Evolutionary conservation across 2,888 invertebrate species (phyloP), one percentile per base, ranked within the genome.

Genomic region (Xestia c-nigrum): DNA sequence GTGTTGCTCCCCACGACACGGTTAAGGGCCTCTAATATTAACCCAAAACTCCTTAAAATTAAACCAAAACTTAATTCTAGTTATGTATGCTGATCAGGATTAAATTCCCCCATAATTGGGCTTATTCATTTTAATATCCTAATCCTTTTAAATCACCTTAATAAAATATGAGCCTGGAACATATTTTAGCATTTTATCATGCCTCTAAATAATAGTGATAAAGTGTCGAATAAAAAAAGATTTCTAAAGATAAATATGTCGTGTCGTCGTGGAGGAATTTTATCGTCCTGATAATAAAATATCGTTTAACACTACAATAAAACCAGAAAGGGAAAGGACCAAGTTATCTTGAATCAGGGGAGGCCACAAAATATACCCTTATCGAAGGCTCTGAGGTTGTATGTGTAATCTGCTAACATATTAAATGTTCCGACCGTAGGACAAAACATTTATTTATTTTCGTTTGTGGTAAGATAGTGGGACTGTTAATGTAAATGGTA

Each of bases 151-250:
- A 69, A 72, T 63, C 50, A 76, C 78, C 80, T 21, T 59, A 77
- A 87, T 85, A 89, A 87, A 89, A 87, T 85, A 87, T 81, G 84
- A 87, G 78, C 82, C 82, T 83, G 71, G 71, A 67, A 80, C 66
- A 78, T 85, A 84, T 84, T 92, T 92, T 88, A 90, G 90, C 87
- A 90, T 93, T 94, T 95, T 95, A 95, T 94, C 93, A 89, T 89
- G 81, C 87, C 92, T 90, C 92, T 96, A 95, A 95, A 95, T 95
- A 95, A 95, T 90, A 91, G 93, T 94, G 95, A 95, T 95, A 95
- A 94, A 95, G 92, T 91, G 90, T 86, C 91, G 91, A 93, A 94
- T 94, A 94, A 96, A 96, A 87, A 93, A 94, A 94, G 93, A 93
- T 94, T 89, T 90, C 89, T 82, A 87, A 87, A 94, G 94, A 95